These are phyloP conservation scores for Athene noctua DNA, from an alignment of 2,113 vertebrate species.

Conservation along the genomic window DNA sequence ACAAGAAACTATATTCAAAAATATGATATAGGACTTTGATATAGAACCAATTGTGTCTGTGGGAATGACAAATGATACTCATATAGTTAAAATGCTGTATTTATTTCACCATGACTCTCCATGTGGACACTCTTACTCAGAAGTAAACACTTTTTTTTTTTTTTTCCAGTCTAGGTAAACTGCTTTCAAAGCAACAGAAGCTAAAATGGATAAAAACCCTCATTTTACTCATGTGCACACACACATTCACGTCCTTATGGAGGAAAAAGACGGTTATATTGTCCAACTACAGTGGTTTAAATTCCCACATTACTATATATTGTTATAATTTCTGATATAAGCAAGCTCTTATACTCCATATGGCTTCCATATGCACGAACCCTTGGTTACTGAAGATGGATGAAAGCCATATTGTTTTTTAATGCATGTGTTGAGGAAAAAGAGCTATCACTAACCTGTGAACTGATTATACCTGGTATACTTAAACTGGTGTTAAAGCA, in stretches of 20 bases:
- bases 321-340: constrained; percentile 21
- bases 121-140: constrained; percentile 13
- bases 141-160: constrained; percentile 11
- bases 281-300: constrained; percentile 24
- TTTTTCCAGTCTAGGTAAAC: constrained; percentile 1
- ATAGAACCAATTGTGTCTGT: constrained; percentile 36
- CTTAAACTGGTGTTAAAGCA: not conserved
- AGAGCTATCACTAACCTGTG: constrained; percentile 31
- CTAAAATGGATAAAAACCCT: not conserved
- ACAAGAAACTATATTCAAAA: constrained; percentile 49
- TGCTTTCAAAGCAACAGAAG: constrained; percentile 26
- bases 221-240: not conserved
- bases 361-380: constrained; percentile 50
- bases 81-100: constrained; percentile 20
- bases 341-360: constrained; percentile 26
- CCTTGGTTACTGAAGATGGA: constrained; percentile 52
- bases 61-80: constrained; percentile 38
- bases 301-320: constrained; percentile 6
- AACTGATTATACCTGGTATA: constrained; percentile 34
- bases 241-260: not conserved
- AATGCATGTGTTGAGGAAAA: constrained; percentile 31
- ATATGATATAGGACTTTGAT: constrained; percentile 41
- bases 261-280: not conserved
- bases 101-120: constrained; percentile 3
- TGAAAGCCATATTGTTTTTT: constrained; percentile 52